phyloP scores from a whole-genome alignment of 2,113 vertebrate species.

The Pseudorhombus dupliciocellatus region DNA sequence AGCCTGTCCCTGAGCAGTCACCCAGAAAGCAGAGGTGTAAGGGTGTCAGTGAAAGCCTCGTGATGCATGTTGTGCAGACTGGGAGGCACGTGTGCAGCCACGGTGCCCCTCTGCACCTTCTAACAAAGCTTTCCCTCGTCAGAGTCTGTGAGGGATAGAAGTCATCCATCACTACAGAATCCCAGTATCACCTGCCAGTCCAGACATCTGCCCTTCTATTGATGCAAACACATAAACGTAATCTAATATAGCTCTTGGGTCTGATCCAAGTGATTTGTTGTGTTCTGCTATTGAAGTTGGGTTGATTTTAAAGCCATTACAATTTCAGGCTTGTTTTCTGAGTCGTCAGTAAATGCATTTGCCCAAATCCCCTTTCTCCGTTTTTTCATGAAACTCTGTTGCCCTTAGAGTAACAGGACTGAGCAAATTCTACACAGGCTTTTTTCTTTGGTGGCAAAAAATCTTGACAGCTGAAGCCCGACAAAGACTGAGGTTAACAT shows the following conservation, averaged over 20 bases:
- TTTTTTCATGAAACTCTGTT: no score
- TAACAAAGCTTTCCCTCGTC: no score
- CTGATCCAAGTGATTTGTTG: conserved; percentile 26
- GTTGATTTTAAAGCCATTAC: conserved; percentile 36
- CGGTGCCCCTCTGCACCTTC: neutral
- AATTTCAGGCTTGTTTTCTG: conserved; percentile 18
- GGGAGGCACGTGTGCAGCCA: conserved; percentile 22
- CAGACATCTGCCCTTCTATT: neutral
- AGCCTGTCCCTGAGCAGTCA: conserved; percentile 23
- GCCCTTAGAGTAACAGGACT: no score
- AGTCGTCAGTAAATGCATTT: conserved; percentile 8
- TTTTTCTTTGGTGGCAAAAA: conserved; percentile 1
- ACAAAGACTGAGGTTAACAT: conserved; percentile 7
- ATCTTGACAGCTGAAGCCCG: conserved; percentile 6
- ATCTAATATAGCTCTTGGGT: conserved; percentile 1
- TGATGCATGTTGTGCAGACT: conserved; percentile 8
- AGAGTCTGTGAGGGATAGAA: neutral
- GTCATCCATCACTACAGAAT: no score
- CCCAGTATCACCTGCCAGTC: neutral
- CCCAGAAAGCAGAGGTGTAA: conserved; percentile 16
- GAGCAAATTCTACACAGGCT: neutral
- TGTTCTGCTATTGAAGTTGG: conserved; percentile 4
- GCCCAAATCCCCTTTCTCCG: no score
- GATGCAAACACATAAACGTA: neutral
- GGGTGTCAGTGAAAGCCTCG: conserved; percentile 12